Conservation (phyloP, 2,888 invertebrate genomes). For the Tipula confusa region DNA sequence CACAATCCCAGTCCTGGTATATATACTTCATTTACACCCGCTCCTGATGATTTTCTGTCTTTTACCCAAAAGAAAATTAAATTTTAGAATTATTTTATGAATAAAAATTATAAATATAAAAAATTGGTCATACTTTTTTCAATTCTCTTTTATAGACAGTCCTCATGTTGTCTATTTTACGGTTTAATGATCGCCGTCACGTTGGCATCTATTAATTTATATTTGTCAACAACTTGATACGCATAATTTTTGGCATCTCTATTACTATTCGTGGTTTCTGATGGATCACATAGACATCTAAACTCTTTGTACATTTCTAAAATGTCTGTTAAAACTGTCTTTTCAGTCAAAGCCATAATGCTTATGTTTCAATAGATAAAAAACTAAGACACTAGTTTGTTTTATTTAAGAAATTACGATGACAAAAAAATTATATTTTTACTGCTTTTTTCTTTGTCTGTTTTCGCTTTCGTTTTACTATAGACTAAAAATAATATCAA, state of each 20-base stretch:
- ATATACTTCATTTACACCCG: not conserved
- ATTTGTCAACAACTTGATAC: not conserved
- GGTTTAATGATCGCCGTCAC: not conserved
- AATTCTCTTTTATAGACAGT: not conserved
- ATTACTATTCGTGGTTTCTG: not conserved
- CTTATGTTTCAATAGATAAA: no score
- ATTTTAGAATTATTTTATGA: not conserved
- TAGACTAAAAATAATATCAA: no score
- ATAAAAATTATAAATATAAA: not conserved
- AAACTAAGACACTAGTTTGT: no score
- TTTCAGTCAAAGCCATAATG: not conserved
- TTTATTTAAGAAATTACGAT: no score
- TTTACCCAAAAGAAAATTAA: not conserved
- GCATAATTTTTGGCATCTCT: not conserved
- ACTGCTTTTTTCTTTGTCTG: no score
- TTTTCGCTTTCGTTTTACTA: no score
- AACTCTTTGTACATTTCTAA: not conserved
- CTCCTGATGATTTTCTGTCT: not conserved
- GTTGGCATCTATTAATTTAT: not conserved
- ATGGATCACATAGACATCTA: not conserved
- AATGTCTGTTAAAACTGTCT: not conserved
- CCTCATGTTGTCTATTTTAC: not conserved
- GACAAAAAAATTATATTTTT: no score
- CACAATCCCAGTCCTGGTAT: no score
- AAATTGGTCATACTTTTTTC: not conserved